These are phyloP conservation scores for Graptemys geographica DNA, from an alignment of 2,797 vertebrate genomes.

Conservation along the genomic window DNA sequence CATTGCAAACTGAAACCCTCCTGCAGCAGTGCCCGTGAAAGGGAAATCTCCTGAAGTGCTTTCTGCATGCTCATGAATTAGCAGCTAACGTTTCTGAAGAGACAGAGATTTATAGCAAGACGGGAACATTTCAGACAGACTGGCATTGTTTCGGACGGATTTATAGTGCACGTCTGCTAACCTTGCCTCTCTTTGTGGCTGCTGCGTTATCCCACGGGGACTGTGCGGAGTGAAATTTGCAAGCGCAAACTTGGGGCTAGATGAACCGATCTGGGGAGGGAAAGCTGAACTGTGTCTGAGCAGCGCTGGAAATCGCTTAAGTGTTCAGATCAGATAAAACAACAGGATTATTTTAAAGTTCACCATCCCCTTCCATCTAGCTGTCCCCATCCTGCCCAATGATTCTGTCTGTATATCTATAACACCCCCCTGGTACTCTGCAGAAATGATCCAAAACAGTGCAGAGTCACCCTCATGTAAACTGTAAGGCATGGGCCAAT, in stretches of 20 bases:
- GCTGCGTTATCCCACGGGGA: neutral
- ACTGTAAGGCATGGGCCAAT: neutral
- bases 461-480: neutral
- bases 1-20: neutral
- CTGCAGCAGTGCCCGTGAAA: rapidly evolving
- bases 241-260: neutral
- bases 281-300: neutral
- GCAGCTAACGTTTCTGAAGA: neutral
- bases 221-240: neutral
- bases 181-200: neutral
- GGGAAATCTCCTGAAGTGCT: rapidly evolving
- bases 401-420: neutral
- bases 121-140: rapidly evolving
- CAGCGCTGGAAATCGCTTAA: neutral
- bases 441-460: neutral
- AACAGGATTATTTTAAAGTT: neutral
- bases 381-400: neutral
- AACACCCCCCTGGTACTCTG: neutral
- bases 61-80: rapidly evolving
- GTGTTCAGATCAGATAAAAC: neutral
- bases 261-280: neutral
- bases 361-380: neutral
- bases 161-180: neutral
- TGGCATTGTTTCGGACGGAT: neutral
- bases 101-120: neutral